Base-by-base conservation (phyloP, 1,140 invertebrate species). In the Leguminivora glycinivorella region DNA sequence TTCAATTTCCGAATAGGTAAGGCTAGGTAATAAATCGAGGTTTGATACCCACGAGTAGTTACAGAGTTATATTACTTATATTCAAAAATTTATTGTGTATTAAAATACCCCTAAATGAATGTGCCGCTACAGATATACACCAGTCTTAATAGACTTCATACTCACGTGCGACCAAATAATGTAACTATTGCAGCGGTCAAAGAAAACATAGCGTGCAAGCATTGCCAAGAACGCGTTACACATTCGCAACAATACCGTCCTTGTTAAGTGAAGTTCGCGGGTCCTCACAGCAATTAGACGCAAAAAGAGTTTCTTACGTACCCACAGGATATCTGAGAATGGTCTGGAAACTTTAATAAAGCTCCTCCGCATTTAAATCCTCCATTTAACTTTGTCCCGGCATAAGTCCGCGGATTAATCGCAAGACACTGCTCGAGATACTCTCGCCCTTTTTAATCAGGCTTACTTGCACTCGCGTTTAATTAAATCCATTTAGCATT, bases 341-440 rank as follows among this genome's bases (percentile, higher is more conserved):
- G 24, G 67, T 73, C 72, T 78, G 26, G 70, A 75, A 82, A 82
- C 43, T 82, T 75, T 75, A 77, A 78, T 80, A 80, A 81, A 76
- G 69, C 74, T 60, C 69, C 69, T 31, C 72, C 68, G 72, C 63
- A 82, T 82, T 82, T 75, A 82, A 80, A 80, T 79, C 75, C 78
- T 47, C 70, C 76, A 80, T 82, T 80, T 82, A 79, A 82, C 78
- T 80, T 79, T 73, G 77, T 80, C 78, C 67, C 63, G 70, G 75
- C 71, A 71, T 77, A 80, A 82, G 75, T 75, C 77, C 70, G 24
- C 56, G 73, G 78, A 80, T 80, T 82, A 80, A 78, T 76, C 31
- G 73, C 25, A 74, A 80, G 78, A 75, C 67, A 75, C 63, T 74
- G 70, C 56, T 75, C 68, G 68, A 73, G 74, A 76, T 75, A 68